Evolutionary conservation across 2,113 vertebrate species (phyloP).

Genomic region (Arothron firmamentum): DNA sequence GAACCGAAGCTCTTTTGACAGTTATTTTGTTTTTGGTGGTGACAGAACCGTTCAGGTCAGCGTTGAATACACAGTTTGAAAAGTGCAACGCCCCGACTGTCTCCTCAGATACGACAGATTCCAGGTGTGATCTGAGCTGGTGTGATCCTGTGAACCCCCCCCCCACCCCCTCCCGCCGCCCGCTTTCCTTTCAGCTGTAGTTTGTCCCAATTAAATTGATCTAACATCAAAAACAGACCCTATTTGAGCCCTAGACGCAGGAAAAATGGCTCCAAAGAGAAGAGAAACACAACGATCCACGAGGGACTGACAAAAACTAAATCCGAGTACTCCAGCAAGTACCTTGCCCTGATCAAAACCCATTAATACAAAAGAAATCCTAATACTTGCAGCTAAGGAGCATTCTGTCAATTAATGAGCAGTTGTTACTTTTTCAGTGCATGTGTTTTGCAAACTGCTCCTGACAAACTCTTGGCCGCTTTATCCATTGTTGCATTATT

Average conservation of each 20-base stretch:
- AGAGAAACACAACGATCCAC: neutral
- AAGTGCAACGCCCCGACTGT: conserved; percentile 18
- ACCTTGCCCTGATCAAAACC: too few species aligned
- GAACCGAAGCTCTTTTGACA: conserved; percentile 24
- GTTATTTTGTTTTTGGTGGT: conserved; percentile 11
- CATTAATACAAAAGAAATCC: too few species aligned
- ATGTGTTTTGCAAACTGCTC: conserved; percentile 4
- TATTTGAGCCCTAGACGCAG: neutral
- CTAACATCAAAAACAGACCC: too few species aligned
- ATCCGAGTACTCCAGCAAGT: too few species aligned
- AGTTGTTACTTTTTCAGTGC: conserved; percentile 2
- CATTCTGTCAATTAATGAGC: conserved; percentile 19
- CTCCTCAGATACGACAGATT: conserved; percentile 3
- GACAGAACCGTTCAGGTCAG: conserved; percentile 23
- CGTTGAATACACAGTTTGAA: conserved; percentile 13
- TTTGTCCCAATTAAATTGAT: neutral
- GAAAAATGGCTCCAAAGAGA: neutral
- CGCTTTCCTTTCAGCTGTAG: neutral
- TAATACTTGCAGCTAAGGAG: neutral
- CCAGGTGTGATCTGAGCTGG: neutral
- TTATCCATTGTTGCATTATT: too few species aligned
- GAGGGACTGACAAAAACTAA: neutral
- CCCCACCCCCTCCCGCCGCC: neutral
- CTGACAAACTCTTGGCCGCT: too few species aligned
- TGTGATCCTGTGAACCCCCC: neutral